Conservation (phyloP, 1,140 invertebrate species). For the Drosophila trapezifrons region DNA sequence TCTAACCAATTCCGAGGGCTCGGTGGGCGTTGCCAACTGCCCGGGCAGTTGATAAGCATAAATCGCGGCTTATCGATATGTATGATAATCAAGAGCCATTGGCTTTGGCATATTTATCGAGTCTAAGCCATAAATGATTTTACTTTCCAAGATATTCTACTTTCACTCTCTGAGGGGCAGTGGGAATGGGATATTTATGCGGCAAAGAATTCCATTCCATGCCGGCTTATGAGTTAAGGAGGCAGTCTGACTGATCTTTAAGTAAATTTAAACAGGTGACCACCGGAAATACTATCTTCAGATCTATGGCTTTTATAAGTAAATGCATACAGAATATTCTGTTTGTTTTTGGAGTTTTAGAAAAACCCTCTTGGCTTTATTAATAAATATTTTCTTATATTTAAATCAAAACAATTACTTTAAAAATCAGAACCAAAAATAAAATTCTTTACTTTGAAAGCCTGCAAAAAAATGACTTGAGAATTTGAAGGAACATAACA, state of each 20-base stretch:
- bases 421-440: too few relatives aligned
- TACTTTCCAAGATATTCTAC: slow-evolving; percentile 43
- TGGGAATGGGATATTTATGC: slow-evolving; percentile 1
- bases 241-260: too few relatives aligned
- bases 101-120: slow-evolving; percentile 33
- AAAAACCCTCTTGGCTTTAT: neutral
- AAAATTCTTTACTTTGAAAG: too few relatives aligned
- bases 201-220: slow-evolving; percentile 14
- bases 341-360: neutral
- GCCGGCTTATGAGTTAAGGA: slow-evolving; percentile 7
- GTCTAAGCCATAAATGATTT: slow-evolving; percentile 25
- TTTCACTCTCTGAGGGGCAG: slow-evolving; percentile 29
- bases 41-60: slow-evolving; percentile 60
- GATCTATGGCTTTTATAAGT: neutral
- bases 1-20: neutral
- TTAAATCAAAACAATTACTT: neutral
- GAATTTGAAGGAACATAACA: neutral
- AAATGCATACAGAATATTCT: neutral
- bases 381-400: neutral
- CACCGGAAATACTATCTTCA: neutral
- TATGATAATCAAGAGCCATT: slow-evolving; percentile 64
- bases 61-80: slow-evolving; percentile 71
- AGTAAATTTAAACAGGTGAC: slow-evolving; percentile 1
- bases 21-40: slow-evolving; percentile 55
- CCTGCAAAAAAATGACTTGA: neutral